Evolutionary conservation across 30 jellyfish, hydroid and myxozoan species (phyloP).

Genomic region (Chironex yamaguchii): DNA sequence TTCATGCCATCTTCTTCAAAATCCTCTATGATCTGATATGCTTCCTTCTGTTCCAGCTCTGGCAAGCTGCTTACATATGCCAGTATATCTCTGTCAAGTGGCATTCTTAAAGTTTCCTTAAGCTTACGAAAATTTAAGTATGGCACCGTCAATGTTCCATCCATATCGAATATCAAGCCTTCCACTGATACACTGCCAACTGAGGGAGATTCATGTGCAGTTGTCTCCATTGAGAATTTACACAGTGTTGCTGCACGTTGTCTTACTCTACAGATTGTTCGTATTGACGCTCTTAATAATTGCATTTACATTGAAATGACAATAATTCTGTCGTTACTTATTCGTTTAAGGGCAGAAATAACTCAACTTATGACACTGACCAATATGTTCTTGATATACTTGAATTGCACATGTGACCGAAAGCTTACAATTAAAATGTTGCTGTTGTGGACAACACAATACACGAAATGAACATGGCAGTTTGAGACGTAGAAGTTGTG

Average conservation of each 20-base stretch:
- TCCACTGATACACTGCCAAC: neutral
- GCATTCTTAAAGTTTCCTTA: constrained; percentile 47
- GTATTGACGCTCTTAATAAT: no score
- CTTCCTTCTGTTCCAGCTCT: constrained; percentile 48
- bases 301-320: no score
- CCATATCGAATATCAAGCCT: constrained; percentile 94
- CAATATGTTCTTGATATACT: no score
- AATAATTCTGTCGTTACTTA: no score
- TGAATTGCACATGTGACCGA: no score
- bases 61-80: constrained; percentile 66
- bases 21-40: constrained; percentile 62
- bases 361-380: no score
- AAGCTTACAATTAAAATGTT: no score
- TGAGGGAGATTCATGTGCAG: neutral
- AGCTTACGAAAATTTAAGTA: constrained; percentile 73
- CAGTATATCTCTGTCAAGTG: constrained; percentile 68
- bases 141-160: constrained; percentile 97
- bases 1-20: constrained; percentile 90
- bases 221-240: neutral
- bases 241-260: neutral
- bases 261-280: neutral
- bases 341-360: no score
- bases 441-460: no score
- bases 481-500: no score
- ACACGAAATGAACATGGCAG: no score